These are phyloP conservation scores for Bovichtus variegatus DNA, from an alignment of 2,797 vertebrate species.

Conservation along the genomic window DNA sequence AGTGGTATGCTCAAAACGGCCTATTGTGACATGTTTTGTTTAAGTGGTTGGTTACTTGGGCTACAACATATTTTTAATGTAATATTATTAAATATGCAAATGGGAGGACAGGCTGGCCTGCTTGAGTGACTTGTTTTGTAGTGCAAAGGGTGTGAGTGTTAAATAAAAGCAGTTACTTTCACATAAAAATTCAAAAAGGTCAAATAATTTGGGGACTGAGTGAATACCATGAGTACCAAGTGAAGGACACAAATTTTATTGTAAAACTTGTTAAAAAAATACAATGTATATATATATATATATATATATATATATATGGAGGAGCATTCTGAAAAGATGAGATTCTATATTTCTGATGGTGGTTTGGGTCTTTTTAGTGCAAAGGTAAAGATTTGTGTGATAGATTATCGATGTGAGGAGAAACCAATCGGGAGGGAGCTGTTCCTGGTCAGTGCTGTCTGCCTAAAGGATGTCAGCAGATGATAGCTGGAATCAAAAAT, in stretches of 20 bases:
- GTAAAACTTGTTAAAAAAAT: background rate
- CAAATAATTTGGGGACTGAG: background rate
- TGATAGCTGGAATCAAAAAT: conserved; percentile 31
- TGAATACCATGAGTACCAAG: background rate
- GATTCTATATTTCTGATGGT: background rate
- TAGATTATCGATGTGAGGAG: conserved; percentile 32
- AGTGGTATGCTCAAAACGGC: background rate
- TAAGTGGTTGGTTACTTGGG: background rate
- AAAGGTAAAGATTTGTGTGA: conserved; percentile 15
- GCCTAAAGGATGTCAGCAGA: conserved; percentile 23
- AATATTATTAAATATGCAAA: conserved; percentile 1
- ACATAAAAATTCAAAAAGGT: background rate
- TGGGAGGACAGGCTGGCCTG: background rate
- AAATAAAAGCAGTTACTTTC: background rate
- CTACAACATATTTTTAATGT: too few species aligned
- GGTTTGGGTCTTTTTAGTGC: conserved; percentile 5
- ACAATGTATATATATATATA: too few species aligned
- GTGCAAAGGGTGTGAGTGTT: background rate
- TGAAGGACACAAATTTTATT: background rate
- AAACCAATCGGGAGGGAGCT: conserved; percentile 20
- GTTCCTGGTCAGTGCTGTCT: conserved; percentile 14
- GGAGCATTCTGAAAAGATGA: background rate
- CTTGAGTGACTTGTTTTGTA: background rate
- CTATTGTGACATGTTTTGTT: background rate
- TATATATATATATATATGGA: too few species aligned